Conservation (phyloP, 2,113 vertebrate genomes). For the Silurus meridionalis region DNA sequence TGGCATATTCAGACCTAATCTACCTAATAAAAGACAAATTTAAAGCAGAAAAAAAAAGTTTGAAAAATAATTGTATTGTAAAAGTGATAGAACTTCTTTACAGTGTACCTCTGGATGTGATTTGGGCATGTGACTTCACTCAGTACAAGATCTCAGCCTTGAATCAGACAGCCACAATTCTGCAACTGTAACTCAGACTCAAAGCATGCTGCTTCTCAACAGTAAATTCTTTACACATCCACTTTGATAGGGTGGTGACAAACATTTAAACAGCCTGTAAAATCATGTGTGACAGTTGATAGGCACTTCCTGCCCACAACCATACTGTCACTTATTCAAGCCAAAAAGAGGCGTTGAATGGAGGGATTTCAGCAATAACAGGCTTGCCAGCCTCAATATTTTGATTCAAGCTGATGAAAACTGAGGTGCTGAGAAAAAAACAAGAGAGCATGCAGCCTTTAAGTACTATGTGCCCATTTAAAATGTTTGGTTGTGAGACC, state of each 20-base stretch:
- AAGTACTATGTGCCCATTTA: background rate
- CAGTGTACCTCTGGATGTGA: background rate
- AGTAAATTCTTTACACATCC: slow-evolving; percentile 43
- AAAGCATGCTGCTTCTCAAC: slow-evolving; percentile 27
- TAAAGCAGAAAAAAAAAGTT: too few species aligned
- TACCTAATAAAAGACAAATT: too few species aligned
- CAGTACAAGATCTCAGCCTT: slow-evolving; percentile 19
- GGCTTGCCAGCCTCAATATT: slow-evolving; percentile 11
- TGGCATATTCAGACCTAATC: too few species aligned
- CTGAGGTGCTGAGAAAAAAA: background rate
- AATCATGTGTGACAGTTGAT: slow-evolving; percentile 49
- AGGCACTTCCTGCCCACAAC: slow-evolving; percentile 42
- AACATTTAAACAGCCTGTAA: slow-evolving; percentile 47
- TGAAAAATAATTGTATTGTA: background rate
- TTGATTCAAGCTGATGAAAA: background rate
- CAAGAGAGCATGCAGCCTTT: background rate
- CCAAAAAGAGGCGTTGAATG: slow-evolving; percentile 2
- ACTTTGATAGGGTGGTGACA: slow-evolving; percentile 37
- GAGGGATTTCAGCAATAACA: background rate
- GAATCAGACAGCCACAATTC: slow-evolving; percentile 5
- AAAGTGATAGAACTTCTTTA: background rate
- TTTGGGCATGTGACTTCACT: background rate
- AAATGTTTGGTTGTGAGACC: background rate
- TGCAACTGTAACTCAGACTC: slow-evolving; percentile 25
- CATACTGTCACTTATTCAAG: slow-evolving; percentile 33